Conservation (phyloP, 2,113 vertebrate genomes). For the Artemisiospiza belli region DNA sequence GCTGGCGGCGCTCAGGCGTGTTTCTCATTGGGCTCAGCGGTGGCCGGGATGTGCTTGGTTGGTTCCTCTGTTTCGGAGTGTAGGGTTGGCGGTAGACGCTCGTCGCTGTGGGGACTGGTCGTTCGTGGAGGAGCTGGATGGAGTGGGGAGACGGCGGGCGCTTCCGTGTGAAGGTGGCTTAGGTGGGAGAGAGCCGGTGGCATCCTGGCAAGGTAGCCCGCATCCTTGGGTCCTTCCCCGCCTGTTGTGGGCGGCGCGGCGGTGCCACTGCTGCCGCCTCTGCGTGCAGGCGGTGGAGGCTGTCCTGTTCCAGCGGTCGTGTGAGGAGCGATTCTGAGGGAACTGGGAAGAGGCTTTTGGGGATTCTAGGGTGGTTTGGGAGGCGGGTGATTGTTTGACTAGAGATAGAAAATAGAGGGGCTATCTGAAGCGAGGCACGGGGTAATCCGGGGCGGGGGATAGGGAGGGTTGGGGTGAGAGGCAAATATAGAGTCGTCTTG, state of each 20-base stretch:
- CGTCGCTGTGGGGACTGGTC: neutral
- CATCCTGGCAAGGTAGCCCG: neutral
- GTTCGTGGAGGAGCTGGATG: neutral
- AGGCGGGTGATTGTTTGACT: neutral
- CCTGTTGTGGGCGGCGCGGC: neutral
- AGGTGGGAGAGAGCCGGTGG: neutral
- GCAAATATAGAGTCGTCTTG: neutral
- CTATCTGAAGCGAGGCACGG: neutral
- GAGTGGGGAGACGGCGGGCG: neutral
- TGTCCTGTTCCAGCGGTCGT: neutral
- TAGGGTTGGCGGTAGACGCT: neutral
- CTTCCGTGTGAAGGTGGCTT: slow-evolving; percentile 1
- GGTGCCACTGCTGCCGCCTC: neutral
- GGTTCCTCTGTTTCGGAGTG: neutral
- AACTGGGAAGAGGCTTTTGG: neutral
- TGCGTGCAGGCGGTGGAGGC: neutral
- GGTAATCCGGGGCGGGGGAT: too few relatives aligned
- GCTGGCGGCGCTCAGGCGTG: neutral
- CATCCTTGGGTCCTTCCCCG: neutral
- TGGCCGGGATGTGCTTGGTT: neutral
- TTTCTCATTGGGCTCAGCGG: neutral
- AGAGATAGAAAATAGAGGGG: neutral
- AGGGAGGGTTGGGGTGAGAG: neutral
- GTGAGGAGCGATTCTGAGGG: neutral
- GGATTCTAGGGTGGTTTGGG: neutral